Evolutionary conservation across 2,113 vertebrate species (phyloP).

Genomic region (Chlamydotis undulata): DNA sequence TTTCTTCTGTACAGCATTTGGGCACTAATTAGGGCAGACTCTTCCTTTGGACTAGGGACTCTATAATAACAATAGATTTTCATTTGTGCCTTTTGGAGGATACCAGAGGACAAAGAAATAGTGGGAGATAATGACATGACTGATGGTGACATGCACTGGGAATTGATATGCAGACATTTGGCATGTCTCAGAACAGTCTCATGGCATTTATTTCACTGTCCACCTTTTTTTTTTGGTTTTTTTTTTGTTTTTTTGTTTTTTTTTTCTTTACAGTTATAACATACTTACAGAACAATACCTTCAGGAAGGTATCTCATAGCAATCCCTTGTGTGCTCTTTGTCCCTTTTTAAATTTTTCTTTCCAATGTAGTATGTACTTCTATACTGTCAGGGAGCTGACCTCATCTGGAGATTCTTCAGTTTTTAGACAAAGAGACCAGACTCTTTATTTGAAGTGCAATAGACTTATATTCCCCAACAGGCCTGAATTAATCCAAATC

Average conservation of each 20-base stretch:
- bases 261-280: neutral
- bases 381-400: neutral
- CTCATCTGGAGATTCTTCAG: neutral
- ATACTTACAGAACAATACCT: neutral
- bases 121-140: neutral
- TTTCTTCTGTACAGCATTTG: neutral
- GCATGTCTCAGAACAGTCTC: neutral
- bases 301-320: neutral
- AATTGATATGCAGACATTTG: neutral
- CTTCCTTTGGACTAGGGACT: neutral
- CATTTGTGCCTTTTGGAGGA: neutral
- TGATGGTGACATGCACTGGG: too few relatives aligned
- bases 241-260: neutral
- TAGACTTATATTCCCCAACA: neutral
- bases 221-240: accelerated
- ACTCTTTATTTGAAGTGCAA: neutral
- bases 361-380: neutral
- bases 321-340: neutral
- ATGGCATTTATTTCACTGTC: neutral
- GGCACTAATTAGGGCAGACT: neutral
- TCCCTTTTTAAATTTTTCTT: neutral
- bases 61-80: neutral
- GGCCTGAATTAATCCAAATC: neutral
- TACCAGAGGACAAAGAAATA: neutral
- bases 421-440: neutral